A percentile compares a stretch with the other conserved stretches of the same genome.
phyloP scores from a whole-genome alignment of 2,113 vertebrate genomes.

The Boulengeromyrus knoepffleri region DNA sequence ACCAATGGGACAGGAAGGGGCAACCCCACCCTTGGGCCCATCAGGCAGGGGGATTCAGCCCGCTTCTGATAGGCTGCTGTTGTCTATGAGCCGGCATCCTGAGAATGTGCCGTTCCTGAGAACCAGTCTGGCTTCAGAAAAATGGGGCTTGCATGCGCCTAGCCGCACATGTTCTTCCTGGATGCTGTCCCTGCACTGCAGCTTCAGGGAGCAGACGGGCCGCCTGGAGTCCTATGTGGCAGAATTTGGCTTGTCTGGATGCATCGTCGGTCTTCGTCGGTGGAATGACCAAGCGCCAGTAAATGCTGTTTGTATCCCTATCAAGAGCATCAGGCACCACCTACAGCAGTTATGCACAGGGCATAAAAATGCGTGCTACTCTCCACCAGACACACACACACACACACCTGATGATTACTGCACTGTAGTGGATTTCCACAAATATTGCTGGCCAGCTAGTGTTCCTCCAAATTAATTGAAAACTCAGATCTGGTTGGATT shows the following conservation, averaged over 20 bases:
- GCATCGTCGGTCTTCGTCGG: not conserved
- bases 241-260: not conserved
- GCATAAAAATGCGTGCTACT: not conserved
- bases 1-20: not conserved
- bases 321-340: not conserved
- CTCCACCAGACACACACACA: not conserved
- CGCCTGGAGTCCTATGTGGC: not conserved
- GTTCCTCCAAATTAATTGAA: not conserved
- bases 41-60: not conserved
- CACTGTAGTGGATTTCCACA: not conserved
- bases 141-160: not conserved
- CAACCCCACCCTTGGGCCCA: not conserved
- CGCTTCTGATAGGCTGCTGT: not conserved
- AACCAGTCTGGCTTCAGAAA: not conserved
- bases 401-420: not conserved
- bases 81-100: not conserved
- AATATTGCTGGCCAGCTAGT: not conserved
- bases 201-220: not conserved
- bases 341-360: not conserved
- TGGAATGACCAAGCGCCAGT: not conserved
- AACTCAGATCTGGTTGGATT: not conserved
- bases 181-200: not conserved
- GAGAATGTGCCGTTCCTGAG: not conserved
- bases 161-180: not conserved
- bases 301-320: slow-evolving; percentile 8